Conservation (phyloP, 2,888 invertebrate genomes). For the Phyllotreta striolata region DNA sequence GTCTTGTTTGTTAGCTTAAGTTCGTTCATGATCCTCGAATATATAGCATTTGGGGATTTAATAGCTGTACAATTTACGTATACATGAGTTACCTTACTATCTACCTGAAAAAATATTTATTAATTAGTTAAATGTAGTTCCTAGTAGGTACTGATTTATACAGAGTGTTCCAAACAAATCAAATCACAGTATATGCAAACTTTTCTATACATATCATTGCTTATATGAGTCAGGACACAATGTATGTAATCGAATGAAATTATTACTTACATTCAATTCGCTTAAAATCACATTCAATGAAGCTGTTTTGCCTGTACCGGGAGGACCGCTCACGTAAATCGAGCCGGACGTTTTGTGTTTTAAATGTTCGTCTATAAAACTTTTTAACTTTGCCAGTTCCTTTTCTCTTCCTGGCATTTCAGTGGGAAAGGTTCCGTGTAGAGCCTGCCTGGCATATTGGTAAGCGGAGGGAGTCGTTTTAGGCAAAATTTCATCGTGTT, state of each 20-base stretch:
- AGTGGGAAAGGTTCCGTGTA: slow-evolving; percentile 56
- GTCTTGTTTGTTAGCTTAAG: slow-evolving; percentile 67
- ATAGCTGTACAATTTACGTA: slow-evolving; percentile 91
- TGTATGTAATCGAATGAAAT: too few relatives aligned
- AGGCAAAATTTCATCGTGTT: slow-evolving; percentile 3
- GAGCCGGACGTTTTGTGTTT: slow-evolving; percentile 75
- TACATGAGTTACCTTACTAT: slow-evolving; percentile 67
- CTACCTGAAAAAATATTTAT: slow-evolving; percentile 57
- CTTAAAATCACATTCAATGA: slow-evolving; percentile 79
- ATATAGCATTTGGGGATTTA: slow-evolving; percentile 83
- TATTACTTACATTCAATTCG: slow-evolving; percentile 66
- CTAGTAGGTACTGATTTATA: too few relatives aligned
- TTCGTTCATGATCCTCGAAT: slow-evolving; percentile 78
- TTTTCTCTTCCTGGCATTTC: slow-evolving; percentile 78
- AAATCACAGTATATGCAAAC: not conserved
- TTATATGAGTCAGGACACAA: too few relatives aligned
- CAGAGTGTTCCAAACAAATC: too few relatives aligned
- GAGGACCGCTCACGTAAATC: slow-evolving; percentile 94
- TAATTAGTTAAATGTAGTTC: too few relatives aligned
- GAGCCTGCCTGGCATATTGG: slow-evolving; percentile 57
- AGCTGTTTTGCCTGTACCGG: slow-evolving; percentile 97
- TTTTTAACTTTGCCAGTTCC: slow-evolving; percentile 74
- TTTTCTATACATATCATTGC: too few relatives aligned
- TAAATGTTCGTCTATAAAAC: slow-evolving; percentile 75
- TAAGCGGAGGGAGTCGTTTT: slow-evolving; percentile 43